phyloP scores from a whole-genome alignment of 2,797 vertebrate genomes.

The Rallus crepitans region DNA sequence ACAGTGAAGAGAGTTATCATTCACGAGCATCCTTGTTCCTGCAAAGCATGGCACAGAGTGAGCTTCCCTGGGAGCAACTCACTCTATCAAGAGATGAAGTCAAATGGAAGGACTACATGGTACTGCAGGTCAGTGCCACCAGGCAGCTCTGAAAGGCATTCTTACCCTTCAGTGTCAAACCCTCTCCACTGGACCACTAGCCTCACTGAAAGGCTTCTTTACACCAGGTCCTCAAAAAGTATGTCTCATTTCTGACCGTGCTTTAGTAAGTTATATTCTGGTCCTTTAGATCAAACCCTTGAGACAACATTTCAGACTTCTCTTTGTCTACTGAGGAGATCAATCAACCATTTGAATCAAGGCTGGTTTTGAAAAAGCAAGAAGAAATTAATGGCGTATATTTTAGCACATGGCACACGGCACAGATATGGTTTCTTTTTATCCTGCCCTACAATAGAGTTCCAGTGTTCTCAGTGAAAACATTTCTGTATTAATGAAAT shows the following conservation, averaged over 20 bases:
- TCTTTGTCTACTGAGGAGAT: background rate
- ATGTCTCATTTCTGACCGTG: background rate
- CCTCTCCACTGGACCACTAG: background rate
- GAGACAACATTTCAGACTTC: background rate
- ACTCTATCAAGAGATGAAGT: background rate
- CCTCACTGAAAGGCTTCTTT: background rate
- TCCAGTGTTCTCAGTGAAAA: conserved; percentile 2
- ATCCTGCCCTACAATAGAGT: background rate
- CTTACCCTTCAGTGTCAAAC: background rate
- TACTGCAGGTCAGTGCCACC: background rate
- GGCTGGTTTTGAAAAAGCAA: background rate
- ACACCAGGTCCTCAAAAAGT: background rate
- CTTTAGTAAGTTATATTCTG: background rate
- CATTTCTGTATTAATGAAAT: conserved; percentile 8
- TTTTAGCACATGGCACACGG: background rate
- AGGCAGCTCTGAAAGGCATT: background rate
- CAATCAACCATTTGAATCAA: background rate
- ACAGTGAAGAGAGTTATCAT: background rate
- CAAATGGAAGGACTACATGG: background rate
- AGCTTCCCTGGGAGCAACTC: background rate
- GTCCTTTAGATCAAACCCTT: background rate
- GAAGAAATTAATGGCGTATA: background rate
- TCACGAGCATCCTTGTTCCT: fast-evolving
- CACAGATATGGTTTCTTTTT: background rate
- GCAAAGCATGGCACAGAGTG: background rate